Percentiles rank a stretch among this genome's conserved stretches.
phyloP scores from a whole-genome alignment of 2,797 vertebrate species.

The Danio jaintianensis region DNA sequence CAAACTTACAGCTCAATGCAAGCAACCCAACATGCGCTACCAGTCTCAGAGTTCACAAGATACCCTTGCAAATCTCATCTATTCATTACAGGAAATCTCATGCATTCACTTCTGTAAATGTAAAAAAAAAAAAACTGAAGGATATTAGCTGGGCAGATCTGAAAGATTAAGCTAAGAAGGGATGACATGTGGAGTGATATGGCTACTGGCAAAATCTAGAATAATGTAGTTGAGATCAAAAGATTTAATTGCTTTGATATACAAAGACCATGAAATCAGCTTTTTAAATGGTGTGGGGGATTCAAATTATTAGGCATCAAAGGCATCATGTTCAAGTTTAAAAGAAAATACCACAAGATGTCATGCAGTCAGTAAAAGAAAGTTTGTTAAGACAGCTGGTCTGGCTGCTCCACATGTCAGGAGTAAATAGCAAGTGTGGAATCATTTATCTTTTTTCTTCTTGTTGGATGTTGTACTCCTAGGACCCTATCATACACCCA shows the following conservation, averaged over 20 bases:
- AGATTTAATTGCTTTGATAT: background rate
- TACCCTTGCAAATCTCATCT: background rate
- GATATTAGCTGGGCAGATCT: background rate
- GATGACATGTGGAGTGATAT: conserved; percentile 1
- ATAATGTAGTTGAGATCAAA: background rate
- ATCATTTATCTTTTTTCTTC: too few relatives aligned
- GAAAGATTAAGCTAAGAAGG: background rate
- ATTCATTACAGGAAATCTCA: background rate
- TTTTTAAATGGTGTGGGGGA: too few relatives aligned
- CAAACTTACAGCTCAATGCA: conserved; percentile 35
- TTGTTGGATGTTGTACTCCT: too few relatives aligned
- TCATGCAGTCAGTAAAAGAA: too few relatives aligned
- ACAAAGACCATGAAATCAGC: background rate
- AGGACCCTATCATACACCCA: too few relatives aligned
- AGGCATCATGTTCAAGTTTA: too few relatives aligned
- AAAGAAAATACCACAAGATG: too few relatives aligned
- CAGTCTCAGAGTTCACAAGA: background rate
- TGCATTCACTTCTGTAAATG: background rate
- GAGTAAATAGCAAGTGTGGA: too few relatives aligned
- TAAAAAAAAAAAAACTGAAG: background rate
- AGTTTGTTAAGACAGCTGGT: too few relatives aligned
- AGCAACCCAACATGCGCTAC: conserved; percentile 32
- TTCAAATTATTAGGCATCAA: too few relatives aligned
- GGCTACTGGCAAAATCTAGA: background rate
- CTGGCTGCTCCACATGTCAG: too few relatives aligned